Conservation (phyloP, 1,140 invertebrate genomes). For the Drosophila triauraria region DNA sequence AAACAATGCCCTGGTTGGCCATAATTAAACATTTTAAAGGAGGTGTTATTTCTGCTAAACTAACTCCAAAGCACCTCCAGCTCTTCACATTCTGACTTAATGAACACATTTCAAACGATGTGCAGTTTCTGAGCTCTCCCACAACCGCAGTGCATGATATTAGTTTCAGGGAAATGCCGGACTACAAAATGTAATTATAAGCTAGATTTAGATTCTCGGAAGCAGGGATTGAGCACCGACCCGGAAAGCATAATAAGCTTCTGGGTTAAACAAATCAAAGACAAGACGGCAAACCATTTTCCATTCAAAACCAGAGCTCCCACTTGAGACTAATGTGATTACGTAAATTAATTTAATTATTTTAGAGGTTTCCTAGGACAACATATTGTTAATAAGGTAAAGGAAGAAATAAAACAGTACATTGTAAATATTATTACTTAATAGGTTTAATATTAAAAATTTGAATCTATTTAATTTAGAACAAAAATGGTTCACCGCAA, state of each 20-base stretch:
- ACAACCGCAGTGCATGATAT: neutral
- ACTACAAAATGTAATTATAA: neutral
- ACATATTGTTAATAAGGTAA: neutral
- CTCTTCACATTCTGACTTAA: neutral
- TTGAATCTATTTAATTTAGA: too few species aligned
- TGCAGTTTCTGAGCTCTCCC: neutral
- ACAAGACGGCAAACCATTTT: neutral
- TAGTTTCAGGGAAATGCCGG: neutral
- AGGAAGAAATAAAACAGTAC: too few species aligned
- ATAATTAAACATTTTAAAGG: slow-evolving; percentile 10
- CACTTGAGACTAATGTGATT: neutral
- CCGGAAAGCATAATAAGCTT: neutral
- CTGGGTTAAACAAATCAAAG: too few species aligned
- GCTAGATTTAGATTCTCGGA: neutral
- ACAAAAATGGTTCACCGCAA: too few species aligned
- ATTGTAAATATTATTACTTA: too few species aligned
- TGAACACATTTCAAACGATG: neutral
- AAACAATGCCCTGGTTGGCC: neutral
- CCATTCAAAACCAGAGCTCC: neutral
- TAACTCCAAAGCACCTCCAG: neutral
- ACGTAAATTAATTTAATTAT: neutral
- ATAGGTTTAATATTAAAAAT: too few species aligned
- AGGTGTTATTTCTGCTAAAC: neutral
- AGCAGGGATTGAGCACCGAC: neutral
- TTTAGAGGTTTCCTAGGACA: too few species aligned